These are phyloP conservation scores for Pegoplata infirma DNA, from an alignment of 2,888 invertebrate genomes.

Conservation along the genomic window DNA sequence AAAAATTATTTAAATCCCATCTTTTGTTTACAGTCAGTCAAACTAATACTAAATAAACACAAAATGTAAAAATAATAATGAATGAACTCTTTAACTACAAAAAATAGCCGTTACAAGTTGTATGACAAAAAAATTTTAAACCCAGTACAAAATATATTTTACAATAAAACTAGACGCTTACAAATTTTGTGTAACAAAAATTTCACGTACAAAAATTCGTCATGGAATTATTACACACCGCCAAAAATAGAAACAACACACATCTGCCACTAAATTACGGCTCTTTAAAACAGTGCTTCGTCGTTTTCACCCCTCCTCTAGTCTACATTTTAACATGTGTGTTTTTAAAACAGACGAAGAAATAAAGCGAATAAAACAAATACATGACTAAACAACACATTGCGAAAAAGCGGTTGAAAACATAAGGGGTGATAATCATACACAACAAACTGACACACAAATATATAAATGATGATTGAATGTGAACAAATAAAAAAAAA, in stretches of 20 bases:
- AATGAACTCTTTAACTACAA: no score
- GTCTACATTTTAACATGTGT: conserved; percentile 27
- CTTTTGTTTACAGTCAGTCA: no score
- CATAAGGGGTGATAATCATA: conserved; percentile 48
- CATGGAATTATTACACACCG: conserved; percentile 66
- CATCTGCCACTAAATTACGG: conserved; percentile 42
- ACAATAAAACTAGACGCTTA: no score
- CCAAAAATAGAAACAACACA: conserved; percentile 66
- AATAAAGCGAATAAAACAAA: conserved; percentile 22
- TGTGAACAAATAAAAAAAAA: neutral
- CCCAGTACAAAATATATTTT: no score
- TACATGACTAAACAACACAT: conserved; percentile 40
- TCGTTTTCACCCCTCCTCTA: neutral
- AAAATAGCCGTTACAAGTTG: no score
- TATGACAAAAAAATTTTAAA: no score
- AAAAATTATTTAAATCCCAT: no score
- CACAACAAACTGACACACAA: no score
- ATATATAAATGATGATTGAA: conserved; percentile 23
- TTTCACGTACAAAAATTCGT: conserved; percentile 60
- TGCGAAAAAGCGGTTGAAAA: conserved; percentile 40
- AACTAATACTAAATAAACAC: no score
- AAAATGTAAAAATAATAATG: no score
- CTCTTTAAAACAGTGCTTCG: conserved; percentile 10
- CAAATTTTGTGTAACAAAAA: no score
- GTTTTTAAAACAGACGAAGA: conserved; percentile 24